phyloP scores from a whole-genome alignment of 2,797 vertebrate species.

The Hypotaenidia okinawae region DNA sequence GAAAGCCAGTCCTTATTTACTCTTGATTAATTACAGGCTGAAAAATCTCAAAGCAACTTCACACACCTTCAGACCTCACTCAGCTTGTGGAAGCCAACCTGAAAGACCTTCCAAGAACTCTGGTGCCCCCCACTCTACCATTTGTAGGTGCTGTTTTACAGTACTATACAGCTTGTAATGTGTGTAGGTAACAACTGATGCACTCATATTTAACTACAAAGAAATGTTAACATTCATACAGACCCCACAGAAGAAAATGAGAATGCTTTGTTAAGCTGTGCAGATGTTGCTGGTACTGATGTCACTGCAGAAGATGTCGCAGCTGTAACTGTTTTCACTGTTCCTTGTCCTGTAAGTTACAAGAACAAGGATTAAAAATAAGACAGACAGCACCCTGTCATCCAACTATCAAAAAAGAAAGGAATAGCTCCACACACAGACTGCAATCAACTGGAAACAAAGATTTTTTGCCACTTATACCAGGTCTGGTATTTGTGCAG shows the following conservation, averaged over 20 bases:
- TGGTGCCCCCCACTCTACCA: not conserved
- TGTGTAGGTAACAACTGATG: not conserved
- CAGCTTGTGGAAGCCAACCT: no score
- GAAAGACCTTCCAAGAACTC: not conserved
- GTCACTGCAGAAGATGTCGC: slow-evolving; percentile 18
- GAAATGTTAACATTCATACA: slow-evolving; percentile 42
- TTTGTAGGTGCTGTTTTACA: not conserved
- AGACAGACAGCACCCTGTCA: not conserved
- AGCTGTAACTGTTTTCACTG: slow-evolving; percentile 72
- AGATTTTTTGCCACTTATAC: not conserved
- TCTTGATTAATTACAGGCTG: not conserved
- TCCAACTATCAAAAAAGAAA: not conserved
- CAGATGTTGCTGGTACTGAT: slow-evolving; percentile 48
- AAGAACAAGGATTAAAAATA: not conserved
- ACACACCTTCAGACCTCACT: not conserved
- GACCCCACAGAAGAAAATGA: slow-evolving; percentile 75
- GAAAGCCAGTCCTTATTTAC: not conserved
- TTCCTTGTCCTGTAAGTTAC: slow-evolving; percentile 61
- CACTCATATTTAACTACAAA: not conserved
- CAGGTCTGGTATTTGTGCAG: not conserved
- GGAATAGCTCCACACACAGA: not conserved
- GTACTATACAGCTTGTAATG: not conserved
- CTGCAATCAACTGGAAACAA: not conserved
- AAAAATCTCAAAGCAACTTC: not conserved
- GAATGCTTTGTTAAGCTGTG: slow-evolving; percentile 74